These are phyloP conservation scores for Gorsachius goisagi DNA, from an alignment of 2,113 vertebrate genomes.

Conservation along the genomic window DNA sequence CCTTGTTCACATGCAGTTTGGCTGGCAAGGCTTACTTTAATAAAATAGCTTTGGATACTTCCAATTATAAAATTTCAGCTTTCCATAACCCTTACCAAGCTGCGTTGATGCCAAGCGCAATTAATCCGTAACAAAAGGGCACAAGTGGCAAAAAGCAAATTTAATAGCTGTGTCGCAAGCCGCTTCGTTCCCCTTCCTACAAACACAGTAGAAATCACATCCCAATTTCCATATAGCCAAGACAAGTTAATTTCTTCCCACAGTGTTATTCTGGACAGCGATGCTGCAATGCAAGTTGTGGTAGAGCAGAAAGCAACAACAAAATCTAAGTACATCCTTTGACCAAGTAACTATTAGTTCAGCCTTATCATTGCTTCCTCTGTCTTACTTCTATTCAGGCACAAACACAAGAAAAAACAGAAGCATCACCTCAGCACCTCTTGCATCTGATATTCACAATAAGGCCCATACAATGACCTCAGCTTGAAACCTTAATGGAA, in stretches of 20 bases:
- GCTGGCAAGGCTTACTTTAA: neutral
- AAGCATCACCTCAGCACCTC: neutral
- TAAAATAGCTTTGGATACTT: neutral
- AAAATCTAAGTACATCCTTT: neutral
- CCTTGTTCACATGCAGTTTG: neutral
- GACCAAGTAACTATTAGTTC: neutral
- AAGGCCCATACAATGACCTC: neutral
- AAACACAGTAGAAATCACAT: neutral
- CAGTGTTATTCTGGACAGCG: neutral
- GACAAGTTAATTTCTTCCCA: neutral
- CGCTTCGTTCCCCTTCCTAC: neutral
- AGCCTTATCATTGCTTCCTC: neutral
- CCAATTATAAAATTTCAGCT: neutral
- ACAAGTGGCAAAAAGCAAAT: neutral
- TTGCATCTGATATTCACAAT: neutral
- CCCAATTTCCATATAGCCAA: neutral
- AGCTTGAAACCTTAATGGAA: neutral
- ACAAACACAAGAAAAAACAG: neutral
- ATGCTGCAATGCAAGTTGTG: neutral
- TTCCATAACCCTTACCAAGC: neutral
- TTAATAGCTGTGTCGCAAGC: neutral
- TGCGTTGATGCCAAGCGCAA: neutral
- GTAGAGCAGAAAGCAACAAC: neutral
- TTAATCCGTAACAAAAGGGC: neutral
- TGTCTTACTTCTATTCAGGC: neutral